Base-by-base conservation (phyloP, 1,140 invertebrate genomes). In the Nasonia giraulti region DNA sequence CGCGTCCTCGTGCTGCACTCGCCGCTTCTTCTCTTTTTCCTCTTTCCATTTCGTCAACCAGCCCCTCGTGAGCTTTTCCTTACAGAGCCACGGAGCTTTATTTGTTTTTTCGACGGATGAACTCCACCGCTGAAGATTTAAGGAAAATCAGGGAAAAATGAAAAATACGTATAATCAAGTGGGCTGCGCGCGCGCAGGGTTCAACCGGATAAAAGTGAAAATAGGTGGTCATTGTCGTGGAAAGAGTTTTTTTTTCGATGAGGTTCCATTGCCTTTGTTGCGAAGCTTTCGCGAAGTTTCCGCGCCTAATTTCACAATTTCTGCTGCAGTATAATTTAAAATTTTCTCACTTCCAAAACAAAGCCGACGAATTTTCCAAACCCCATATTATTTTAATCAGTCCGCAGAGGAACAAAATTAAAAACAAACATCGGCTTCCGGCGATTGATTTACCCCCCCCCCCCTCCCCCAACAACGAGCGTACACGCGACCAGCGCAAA, bases 31-130 rank as follows among this genome's bases (percentile, higher is more conserved):
- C 66, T 69, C n/a, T 79, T 79, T 80, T n/a, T 17, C 50, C 27
- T 31, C 27, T 40, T 76, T 47, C 44, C 74, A 47, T 50, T 44
- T 44, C 73, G 40, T 20, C 74, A 23, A 47, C 37, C 37, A 75
- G 11, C 73, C 37, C 31, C 73, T n/a, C 17, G 20, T 14, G 74
- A 76, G 74, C 23, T 76, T 76, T 50, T n/a, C 74, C 74, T 50
- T 44, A 37, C 33, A 50, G 27, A 76, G 20, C 73, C 1, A 14
- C 71, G 33, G 10, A 62, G 55, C 37, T 76, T 76, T 76, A 76
- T 76, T 76, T 76, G 44, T 40, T 76, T 76, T 31, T 50, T 73
- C 33, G 33, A 6, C 7, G 33, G 20, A 40, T 44, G 17, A 74
- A 37, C 73, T 74, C 14, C 69, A 31, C 23, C 33, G 23, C 31